A percentile compares a stretch with the other conserved stretches of the same genome.
Conservation (phyloP, 2,797 vertebrate genomes). For the Ataeniobius toweri region DNA sequence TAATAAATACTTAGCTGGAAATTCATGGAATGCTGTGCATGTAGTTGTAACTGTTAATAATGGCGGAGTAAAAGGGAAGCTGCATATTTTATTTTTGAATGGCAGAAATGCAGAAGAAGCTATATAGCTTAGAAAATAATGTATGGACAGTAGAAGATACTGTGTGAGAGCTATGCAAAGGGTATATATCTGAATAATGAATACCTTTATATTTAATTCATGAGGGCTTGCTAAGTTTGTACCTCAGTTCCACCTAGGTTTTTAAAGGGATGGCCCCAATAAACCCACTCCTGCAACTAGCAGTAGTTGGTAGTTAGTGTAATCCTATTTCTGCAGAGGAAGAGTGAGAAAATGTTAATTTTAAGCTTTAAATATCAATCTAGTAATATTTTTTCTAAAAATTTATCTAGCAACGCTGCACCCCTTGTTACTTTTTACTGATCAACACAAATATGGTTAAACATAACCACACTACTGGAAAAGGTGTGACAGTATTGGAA, state of each 20-base stretch:
- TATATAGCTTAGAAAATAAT: neutral
- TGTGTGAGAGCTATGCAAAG: slow-evolving; percentile 13
- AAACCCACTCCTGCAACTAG: neutral
- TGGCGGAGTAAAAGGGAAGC: neutral
- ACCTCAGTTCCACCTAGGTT: slow-evolving; percentile 19
- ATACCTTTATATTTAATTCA: slow-evolving; percentile 64
- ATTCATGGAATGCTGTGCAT: slow-evolving; percentile 1
- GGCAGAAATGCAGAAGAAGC: neutral
- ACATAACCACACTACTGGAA: slow-evolving; percentile 25
- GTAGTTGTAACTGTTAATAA: neutral
- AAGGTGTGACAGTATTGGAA: slow-evolving; percentile 17
- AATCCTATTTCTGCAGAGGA: neutral
- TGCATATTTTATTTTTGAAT: neutral
- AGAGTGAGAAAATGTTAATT: neutral
- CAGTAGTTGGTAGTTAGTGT: neutral
- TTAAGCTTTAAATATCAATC: neutral
- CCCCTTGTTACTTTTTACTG: neutral
- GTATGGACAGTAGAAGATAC: slow-evolving; percentile 3
- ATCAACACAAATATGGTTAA: neutral
- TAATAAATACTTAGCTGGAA: slow-evolving; percentile 14
- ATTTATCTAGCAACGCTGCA: neutral
- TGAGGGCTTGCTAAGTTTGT: slow-evolving; percentile 29
- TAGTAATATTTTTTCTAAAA: too few species aligned
- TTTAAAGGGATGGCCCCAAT: slow-evolving; percentile 7
- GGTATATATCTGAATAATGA: slow-evolving; percentile 45